Evolutionary conservation across 1,140 invertebrate genomes (phyloP), one percentile per base, ranked within the genome.

Genomic region (Drosophila ironensis): DNA sequence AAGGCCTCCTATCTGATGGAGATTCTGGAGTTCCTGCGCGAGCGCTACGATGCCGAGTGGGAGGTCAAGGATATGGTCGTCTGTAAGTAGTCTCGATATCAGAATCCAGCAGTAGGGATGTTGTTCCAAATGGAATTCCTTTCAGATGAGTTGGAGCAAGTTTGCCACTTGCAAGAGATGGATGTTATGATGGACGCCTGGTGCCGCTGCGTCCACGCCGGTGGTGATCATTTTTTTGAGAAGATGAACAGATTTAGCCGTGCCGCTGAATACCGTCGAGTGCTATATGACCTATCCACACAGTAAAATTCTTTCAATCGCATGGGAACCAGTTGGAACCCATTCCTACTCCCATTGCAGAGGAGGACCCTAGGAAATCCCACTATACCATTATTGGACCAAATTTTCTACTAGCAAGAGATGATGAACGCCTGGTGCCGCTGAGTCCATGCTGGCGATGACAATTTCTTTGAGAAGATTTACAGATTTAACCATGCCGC

Each of bases 121-220:
- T 12, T 33, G n/a, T 20, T 17, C 8, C 0, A 9, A 1, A n/a
- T 30, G 5, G 5, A 22, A n/a, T n/a, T 7, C 12, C 1, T 20
- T 35, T 0, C n/a, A 73, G 69, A 30, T 8, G 14, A 41, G 3
- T 25, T 78, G 37, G 22, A 52, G 8, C 7, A 20, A 3, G 22
- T n/a, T 78, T 2, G 24, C 1, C 19, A 46, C 6, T 33, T 4
- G 37, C 22, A 9, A 1, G 53, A 77, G 12, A 16, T 50, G 9
- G 2, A 56, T 0, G 7, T 77, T 0, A 7, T 77, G 3, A n/a
- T 67, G 14, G 5, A 46, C 4, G 17, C 35, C 17, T 77, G 73
- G 73, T 2, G 6, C 5, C 14, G 2, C 9, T 67, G 54, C 41
- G 30, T 27, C 2, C 73, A 77, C 42, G 48, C 73, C 0, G 73